A percentile compares a stretch with the other conserved stretches of the same genome.
Conservation (phyloP, 2,888 invertebrate species). For the Allophyes oxyacanthae region DNA sequence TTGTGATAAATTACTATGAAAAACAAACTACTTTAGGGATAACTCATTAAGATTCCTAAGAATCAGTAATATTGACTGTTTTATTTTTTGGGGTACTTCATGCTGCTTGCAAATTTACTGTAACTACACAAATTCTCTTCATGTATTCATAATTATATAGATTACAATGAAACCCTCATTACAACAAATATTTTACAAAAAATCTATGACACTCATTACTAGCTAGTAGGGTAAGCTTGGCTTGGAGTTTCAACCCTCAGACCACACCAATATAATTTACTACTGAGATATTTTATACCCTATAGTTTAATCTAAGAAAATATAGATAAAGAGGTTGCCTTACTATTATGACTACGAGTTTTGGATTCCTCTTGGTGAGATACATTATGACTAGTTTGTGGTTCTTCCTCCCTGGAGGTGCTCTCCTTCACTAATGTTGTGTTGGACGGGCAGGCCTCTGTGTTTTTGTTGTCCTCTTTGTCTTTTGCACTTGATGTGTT, state of each 20-base stretch:
- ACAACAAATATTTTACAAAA: too few species aligned
- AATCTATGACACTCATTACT: too few species aligned
- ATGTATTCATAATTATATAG: too few species aligned
- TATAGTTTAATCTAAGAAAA: too few species aligned
- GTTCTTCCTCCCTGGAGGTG: constrained; percentile 66
- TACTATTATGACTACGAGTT: constrained; percentile 80
- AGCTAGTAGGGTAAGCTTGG: too few species aligned
- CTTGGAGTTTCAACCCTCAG: too few species aligned
- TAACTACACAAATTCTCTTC: too few species aligned
- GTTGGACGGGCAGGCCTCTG: constrained; percentile 65
- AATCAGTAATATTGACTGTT: background rate
- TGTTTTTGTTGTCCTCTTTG: constrained; percentile 67
- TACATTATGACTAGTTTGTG: constrained; percentile 84
- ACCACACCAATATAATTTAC: too few species aligned
- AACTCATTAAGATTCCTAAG: constrained; percentile 17
- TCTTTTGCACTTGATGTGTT: constrained; percentile 69
- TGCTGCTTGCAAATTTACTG: too few species aligned
- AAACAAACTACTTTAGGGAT: background rate
- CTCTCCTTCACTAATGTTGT: constrained; percentile 63
- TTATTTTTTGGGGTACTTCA: background rate
- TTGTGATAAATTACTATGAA: background rate
- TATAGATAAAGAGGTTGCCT: constrained; percentile 51
- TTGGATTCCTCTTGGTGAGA: constrained; percentile 74
- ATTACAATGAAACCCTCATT: too few species aligned
- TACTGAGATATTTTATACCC: too few species aligned